Evolutionary conservation across 2,113 vertebrate species (phyloP).

Genomic region (Myodes glareolus): DNA sequence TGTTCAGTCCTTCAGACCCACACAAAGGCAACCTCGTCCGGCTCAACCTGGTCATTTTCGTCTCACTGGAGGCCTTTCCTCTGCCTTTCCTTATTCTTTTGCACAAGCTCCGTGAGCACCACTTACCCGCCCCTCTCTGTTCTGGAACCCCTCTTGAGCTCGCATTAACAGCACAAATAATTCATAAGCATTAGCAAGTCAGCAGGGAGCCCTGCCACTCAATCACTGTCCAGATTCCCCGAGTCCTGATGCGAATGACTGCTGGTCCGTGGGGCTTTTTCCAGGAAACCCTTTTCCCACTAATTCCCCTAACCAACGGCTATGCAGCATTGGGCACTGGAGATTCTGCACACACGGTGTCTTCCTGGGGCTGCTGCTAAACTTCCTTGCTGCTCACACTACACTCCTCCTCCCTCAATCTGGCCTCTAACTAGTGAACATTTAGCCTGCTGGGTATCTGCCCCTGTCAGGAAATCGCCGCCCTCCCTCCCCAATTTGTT

Average conservation of each 20-base stretch:
- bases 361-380: conserved; percentile 60
- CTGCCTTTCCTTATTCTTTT: not conserved
- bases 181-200: conserved; percentile 74
- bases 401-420: not conserved
- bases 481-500: not conserved
- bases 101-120: not conserved
- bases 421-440: not conserved
- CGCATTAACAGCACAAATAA: conserved; percentile 78
- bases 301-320: not conserved
- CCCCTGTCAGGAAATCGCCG: not conserved
- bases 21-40: not conserved
- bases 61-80: not conserved
- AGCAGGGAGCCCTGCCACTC: conserved; percentile 55
- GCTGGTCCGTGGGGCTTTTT: conserved; percentile 40
- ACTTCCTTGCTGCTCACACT: not conserved
- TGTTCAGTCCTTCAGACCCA: not conserved
- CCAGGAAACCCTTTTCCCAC: conserved; percentile 27
- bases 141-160: not conserved
- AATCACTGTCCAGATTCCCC: conserved; percentile 68
- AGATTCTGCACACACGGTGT: not conserved
- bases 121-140: conserved; percentile 16
- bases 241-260: conserved; percentile 37
- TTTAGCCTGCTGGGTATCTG: not conserved
- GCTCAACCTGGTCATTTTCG: not conserved
- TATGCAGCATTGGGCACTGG: not conserved